A percentile compares a stretch with the other conserved stretches of the same genome.
These are phyloP conservation scores for Phoxinus phoxinus DNA, from an alignment of 2,113 vertebrate species.

Conservation along the genomic window DNA sequence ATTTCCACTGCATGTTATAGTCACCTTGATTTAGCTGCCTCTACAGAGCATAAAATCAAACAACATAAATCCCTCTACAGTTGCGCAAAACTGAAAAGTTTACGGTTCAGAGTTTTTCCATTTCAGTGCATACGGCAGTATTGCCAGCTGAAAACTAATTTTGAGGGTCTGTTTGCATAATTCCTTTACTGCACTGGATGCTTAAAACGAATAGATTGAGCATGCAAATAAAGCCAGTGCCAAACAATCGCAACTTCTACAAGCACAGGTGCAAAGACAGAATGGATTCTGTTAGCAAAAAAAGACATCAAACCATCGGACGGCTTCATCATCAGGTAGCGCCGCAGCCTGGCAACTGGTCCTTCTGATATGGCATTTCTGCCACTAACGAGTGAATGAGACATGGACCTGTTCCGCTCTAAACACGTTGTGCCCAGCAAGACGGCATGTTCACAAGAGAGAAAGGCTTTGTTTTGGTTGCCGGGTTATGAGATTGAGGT, in stretches of 20 bases:
- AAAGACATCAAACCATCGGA: neutral
- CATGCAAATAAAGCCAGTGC: neutral
- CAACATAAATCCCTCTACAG: neutral
- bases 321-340: neutral
- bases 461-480: conserved; percentile 59
- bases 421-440: conserved; percentile 34
- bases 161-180: neutral
- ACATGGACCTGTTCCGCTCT: conserved; percentile 41
- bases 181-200: neutral
- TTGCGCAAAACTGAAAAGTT: neutral
- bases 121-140: neutral
- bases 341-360: conserved; percentile 39
- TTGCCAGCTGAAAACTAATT: neutral
- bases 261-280: neutral
- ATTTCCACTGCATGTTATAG: neutral
- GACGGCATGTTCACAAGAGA: conserved; percentile 46
- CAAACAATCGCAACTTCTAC: neutral
- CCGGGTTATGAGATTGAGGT: conserved; percentile 53
- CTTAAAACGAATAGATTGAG: neutral
- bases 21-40: neutral
- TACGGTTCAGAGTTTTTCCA: neutral
- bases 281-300: neutral
- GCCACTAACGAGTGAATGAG: conserved; percentile 44
- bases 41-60: neutral
- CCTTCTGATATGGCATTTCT: conserved; percentile 43